Percentiles rank a stretch among this genome's conserved stretches.
phyloP scores from a whole-genome alignment of 2,113 vertebrate genomes.

The Heteronetta atricapilla region DNA sequence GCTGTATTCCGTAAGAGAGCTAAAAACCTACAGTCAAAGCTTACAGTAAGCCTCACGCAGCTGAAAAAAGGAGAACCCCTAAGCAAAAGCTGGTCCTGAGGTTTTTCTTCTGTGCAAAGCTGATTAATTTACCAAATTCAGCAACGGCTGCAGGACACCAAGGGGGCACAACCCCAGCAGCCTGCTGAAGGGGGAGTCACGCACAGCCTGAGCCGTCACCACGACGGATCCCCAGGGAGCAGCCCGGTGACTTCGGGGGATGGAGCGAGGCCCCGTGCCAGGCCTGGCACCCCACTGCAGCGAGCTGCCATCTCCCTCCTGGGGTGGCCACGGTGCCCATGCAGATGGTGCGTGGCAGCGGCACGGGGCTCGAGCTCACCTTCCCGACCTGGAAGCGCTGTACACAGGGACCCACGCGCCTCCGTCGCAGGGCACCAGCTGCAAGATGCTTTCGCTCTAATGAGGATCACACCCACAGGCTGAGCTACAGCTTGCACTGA shows the following conservation, averaged over 20 bases:
- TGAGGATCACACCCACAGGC: accelerated
- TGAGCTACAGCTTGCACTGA: neutral
- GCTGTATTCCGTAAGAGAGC: neutral
- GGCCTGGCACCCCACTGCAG: neutral
- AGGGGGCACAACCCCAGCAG: neutral
- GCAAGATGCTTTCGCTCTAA: accelerated
- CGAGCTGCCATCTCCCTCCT: accelerated
- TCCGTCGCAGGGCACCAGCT: accelerated
- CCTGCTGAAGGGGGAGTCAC: neutral
- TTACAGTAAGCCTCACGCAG: neutral
- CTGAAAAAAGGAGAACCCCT: neutral
- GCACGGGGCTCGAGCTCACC: accelerated
- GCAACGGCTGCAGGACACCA: neutral
- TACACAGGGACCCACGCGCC: accelerated
- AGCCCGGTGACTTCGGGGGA: neutral
- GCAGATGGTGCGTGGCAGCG: neutral
- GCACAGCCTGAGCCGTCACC: neutral
- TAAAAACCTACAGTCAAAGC: neutral
- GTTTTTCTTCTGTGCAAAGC: neutral
- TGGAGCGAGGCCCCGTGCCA: accelerated
- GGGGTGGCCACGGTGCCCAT: neutral
- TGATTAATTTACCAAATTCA: neutral
- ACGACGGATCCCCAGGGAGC: neutral
- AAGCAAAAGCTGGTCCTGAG: neutral
- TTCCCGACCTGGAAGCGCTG: neutral